Conservation (phyloP, 2,888 invertebrate genomes). For the Eupithecia pulchellata region DNA sequence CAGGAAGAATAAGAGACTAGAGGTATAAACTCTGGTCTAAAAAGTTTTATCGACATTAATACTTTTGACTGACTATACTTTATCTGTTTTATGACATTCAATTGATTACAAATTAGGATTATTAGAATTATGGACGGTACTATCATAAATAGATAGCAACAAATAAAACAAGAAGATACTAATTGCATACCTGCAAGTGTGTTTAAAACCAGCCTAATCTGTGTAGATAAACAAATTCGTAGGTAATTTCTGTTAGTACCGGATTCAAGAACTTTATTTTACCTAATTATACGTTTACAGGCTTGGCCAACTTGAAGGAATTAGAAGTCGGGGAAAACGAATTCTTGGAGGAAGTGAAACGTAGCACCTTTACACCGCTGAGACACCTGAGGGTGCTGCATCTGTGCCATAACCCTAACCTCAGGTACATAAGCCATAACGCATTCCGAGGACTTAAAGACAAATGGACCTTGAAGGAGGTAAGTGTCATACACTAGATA, state of each 20-base stretch:
- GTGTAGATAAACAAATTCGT: not conserved
- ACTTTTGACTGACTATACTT: not conserved
- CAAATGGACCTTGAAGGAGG: slow-evolving; percentile 83
- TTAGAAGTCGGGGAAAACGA: slow-evolving; percentile 87
- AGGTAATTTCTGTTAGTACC: slow-evolving; percentile 11
- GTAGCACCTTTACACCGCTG: slow-evolving; percentile 82
- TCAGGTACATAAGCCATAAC: slow-evolving; percentile 85
- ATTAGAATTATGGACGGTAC: not conserved
- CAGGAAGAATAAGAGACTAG: not conserved
- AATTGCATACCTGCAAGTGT: not conserved
- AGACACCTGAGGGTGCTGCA: slow-evolving; percentile 75
- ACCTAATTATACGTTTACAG: slow-evolving; percentile 56
- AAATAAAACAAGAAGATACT: slow-evolving; percentile 2
- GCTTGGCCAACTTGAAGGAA: slow-evolving; percentile 81
- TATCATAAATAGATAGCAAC: not conserved
- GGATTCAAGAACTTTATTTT: slow-evolving; percentile 17
- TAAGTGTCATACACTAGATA: slow-evolving; percentile 51
- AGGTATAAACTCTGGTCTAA: not conserved
- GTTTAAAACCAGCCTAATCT: not conserved
- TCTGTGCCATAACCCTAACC: slow-evolving; percentile 81
- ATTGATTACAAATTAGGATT: slow-evolving; percentile 11
- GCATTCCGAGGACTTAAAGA: slow-evolving; percentile 83
- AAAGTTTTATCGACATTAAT: not conserved
- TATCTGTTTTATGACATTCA: not conserved
- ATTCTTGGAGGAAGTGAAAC: slow-evolving; percentile 82